Evolutionary conservation across 2,113 vertebrate genomes (phyloP), one percentile per base, ranked within the genome.

Genomic region (Monarcha castaneiventris): DNA sequence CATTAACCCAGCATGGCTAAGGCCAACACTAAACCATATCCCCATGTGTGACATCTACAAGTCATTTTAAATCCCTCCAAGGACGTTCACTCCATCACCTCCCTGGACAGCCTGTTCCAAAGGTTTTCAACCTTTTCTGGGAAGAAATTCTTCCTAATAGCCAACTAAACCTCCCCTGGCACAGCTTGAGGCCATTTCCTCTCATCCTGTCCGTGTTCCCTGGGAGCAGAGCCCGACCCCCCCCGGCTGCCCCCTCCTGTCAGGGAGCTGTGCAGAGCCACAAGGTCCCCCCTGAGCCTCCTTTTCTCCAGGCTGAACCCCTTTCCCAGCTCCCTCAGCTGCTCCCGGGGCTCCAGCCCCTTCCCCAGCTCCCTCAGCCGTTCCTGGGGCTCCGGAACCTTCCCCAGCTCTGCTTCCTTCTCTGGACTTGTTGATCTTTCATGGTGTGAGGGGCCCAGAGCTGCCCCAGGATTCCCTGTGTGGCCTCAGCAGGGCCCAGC

Each of bases 401-500:
- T n/a, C n/a, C n/a, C n/a, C n/a, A n/a, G n/a, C n/a, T 13, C 32
- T 0, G 0, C 21, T 75, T 30, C 20, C 35, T n/a, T 39, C 51
- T 1, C 59, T 48, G 41, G 13, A 41, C 33, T 16, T 71, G n/a
- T 9, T 69, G 35, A 15, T 64, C 32, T 43, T 22, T 13, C 35
- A 17, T 21, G 37, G 9, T 11, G 7, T 55, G 13, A 59, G 35
- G 19, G 25, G 19, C 44, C 44, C 66, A 35, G 16, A n/a, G 5
- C 7, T 11, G 63, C 0, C 52, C 4, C 35, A n/a, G 64, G 1
- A 32, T 1, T 5, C 0, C 5, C 59, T 11, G 14, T n/a, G 48
- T 4, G 14, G 14, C 44, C 66, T 23, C 66, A 61, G 51, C 77
- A 46, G 49, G 22, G 61, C 26, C 51, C 48, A 32, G 56, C 56